A percentile compares a stretch with the other conserved stretches of the same genome.
phyloP scores from a whole-genome alignment of 2,888 invertebrate genomes.

The Drepanosiphum platanoidis region DNA sequence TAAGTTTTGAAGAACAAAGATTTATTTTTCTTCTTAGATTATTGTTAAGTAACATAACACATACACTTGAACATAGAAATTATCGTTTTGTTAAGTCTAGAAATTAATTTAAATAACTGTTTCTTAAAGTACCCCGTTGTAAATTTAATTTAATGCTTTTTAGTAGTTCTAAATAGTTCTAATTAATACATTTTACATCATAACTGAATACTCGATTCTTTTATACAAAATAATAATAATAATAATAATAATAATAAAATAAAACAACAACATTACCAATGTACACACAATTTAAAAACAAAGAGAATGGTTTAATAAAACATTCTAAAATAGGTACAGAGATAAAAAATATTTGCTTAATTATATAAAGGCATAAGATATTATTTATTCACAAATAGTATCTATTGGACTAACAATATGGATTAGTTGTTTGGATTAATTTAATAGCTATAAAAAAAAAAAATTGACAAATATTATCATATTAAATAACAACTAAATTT shows the following conservation, averaged over 20 bases:
- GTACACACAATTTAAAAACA: background rate
- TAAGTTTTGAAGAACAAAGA: constrained; percentile 4
- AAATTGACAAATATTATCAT: background rate
- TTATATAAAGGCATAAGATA: background rate
- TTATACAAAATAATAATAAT: too few species aligned
- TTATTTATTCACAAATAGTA: background rate
- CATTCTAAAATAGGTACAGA: background rate
- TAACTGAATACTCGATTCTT: too few species aligned
- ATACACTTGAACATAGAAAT: background rate
- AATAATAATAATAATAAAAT: too few species aligned
- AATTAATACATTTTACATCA: background rate
- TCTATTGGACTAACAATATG: background rate
- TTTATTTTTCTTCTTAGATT: constrained; percentile 15
- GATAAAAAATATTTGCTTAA: background rate
- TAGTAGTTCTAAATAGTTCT: background rate
- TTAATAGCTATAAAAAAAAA: background rate
- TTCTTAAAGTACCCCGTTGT: background rate
- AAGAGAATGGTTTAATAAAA: background rate
- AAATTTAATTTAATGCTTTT: constrained; percentile 12
- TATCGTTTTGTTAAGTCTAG: background rate
- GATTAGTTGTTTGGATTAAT: background rate
- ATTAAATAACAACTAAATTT: background rate
- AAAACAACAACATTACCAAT: too few species aligned
- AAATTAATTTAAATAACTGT: background rate
- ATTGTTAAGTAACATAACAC: background rate